Percentiles rank a stretch among this genome's conserved stretches.
These are phyloP conservation scores for Lipotes vexillifer DNA, from an alignment of 2,113 vertebrate species.

Conservation along the genomic window DNA sequence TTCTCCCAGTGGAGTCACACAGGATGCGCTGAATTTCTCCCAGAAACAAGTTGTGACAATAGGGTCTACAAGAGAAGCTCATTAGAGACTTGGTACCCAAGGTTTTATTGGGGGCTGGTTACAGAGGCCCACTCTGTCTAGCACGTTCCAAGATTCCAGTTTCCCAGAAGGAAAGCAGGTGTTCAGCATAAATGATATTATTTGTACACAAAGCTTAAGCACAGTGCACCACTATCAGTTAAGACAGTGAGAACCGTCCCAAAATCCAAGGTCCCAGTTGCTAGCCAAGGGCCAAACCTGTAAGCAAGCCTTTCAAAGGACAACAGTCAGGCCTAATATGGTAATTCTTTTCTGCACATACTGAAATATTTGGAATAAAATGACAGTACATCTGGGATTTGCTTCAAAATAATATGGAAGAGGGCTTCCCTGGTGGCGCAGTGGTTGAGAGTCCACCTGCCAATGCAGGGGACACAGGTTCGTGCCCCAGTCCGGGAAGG, in stretches of 20 bases:
- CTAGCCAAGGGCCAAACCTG: background rate
- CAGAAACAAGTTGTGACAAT: background rate
- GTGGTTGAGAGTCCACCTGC: no score
- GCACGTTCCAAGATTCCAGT: background rate
- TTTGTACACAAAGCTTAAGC: background rate
- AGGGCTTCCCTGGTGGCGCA: no score
- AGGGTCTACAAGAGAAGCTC: background rate
- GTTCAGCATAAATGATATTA: background rate
- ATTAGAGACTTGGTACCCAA: background rate
- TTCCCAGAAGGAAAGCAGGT: background rate
- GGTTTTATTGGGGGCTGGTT: background rate
- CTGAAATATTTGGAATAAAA: background rate
- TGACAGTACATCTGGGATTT: background rate
- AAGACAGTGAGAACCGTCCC: background rate
- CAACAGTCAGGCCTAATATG: background rate
- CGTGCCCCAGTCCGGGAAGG: no score
- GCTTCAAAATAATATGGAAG: background rate
- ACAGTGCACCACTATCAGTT: background rate
- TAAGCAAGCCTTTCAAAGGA: background rate
- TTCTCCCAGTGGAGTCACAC: background rate
- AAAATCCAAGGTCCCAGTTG: background rate
- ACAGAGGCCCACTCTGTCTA: background rate
- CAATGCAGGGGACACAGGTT: no score
- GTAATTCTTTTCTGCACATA: background rate
- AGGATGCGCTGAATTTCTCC: background rate